Conservation (phyloP, 2,797 vertebrate species). For the Rhinoraja longicauda region DNA sequence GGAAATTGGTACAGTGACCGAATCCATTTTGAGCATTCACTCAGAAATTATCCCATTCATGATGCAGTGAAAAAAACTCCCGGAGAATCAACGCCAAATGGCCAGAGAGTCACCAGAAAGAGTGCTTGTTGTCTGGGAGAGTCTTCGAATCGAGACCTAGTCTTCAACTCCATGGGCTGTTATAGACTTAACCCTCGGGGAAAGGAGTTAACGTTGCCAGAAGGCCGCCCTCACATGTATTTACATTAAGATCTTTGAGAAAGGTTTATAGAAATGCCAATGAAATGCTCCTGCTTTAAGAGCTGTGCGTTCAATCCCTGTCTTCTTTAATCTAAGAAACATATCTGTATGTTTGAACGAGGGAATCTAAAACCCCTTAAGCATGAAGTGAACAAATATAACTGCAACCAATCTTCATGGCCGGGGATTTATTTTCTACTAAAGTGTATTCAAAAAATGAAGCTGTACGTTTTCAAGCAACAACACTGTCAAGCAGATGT, state of each 20-base stretch:
- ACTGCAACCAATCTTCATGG: conserved; percentile 25
- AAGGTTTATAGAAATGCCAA: background rate
- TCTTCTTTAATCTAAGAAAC: background rate
- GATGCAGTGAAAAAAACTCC: background rate
- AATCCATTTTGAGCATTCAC: too few species aligned
- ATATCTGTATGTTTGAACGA: background rate
- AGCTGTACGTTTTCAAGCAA: background rate
- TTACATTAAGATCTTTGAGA: background rate
- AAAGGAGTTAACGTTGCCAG: background rate
- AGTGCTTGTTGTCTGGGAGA: background rate
- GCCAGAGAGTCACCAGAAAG: background rate
- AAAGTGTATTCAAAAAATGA: conserved; percentile 16
- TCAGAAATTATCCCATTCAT: background rate
- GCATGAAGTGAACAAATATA: conserved; percentile 12
- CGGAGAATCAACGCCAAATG: background rate
- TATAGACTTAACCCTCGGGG: background rate
- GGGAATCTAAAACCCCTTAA: conserved; percentile 21
- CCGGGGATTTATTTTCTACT: conserved; percentile 1
- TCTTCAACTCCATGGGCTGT: background rate
- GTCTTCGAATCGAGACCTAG: background rate
- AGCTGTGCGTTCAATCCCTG: background rate
- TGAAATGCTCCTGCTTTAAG: background rate
- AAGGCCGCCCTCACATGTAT: background rate
- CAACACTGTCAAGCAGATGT: background rate
- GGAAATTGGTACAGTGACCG: background rate